Evolutionary conservation across 2,888 invertebrate species (phyloP), one percentile per base, ranked within the genome.

Genomic region (Parnassius orleans): DNA sequence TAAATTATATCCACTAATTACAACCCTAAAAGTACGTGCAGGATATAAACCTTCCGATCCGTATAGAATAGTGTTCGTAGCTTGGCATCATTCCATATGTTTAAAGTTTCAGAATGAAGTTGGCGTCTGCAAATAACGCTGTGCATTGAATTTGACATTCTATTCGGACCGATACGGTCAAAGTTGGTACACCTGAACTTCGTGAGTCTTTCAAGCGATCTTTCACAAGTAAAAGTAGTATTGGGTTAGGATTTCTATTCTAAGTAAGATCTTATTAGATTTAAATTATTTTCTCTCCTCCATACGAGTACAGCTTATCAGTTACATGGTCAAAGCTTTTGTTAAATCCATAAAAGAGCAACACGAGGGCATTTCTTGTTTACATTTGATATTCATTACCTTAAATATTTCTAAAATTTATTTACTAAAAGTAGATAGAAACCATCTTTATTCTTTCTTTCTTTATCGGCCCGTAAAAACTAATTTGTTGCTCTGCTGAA

Each of bases 71-170:
- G 19, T 33, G 24, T 43, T 50, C 43, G n/a, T 44, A 60, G 60
- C 48, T 55, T 10, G 33, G 5, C 46, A 46, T 52, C 52, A n/a
- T 47, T 52, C 2, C n/a, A 44, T 61, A 44, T 47, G 57, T 53
- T 44, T 24, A 12, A 57, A 57, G 24, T 57, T 56, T 47, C 2
- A 12, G 15, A n/a, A 33, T 33, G 12, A 47, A 57, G 61, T 62
- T 53, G 15, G 46, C 47, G 43, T 52, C 53, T 24, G 53, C 24
- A 57, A 61, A 52, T 53, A 61, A 52, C 53, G 24, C 51, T 42
- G 14, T 48, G 53, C 57, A 19, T n/a, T n/a, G 57, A 12, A 57
- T 62, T 62, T 43, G 61, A 53, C 61, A 57, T 51, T 50, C 43
- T 33, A 33, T 48, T 61, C n/a, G 24, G 24, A 46, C 46, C 41